phyloP scores from a whole-genome alignment of 1,140 invertebrate genomes.

The Mactra quadrangularis region DNA sequence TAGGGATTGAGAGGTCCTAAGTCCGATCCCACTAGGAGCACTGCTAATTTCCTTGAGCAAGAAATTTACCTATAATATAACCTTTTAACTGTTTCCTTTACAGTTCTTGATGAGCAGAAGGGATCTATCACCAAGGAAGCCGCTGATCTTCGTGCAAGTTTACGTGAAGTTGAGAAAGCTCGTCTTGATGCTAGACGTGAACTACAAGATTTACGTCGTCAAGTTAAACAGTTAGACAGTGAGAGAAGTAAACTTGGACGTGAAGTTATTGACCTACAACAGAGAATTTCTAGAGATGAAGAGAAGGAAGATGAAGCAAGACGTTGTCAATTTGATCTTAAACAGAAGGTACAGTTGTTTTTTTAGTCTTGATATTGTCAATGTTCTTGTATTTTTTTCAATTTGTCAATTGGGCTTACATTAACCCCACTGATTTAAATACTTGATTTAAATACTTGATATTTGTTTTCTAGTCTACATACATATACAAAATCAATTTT shows the following conservation, averaged over 20 bases:
- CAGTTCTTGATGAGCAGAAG: conserved; percentile 91
- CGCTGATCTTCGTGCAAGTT: conserved; percentile 89
- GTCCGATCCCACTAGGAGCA: too few relatives aligned
- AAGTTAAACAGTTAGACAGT: conserved; percentile 83
- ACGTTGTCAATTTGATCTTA: conserved; percentile 81
- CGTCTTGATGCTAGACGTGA: conserved; percentile 84
- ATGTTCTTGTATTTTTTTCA: too few relatives aligned
- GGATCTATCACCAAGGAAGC: conserved; percentile 87
- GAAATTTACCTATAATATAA: background rate
- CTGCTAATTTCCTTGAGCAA: too few relatives aligned
- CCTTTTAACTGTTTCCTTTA: conserved; percentile 16
- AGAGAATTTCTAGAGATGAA: conserved; percentile 89
- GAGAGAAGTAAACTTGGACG: conserved; percentile 82
- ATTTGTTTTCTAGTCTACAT: too few relatives aligned
- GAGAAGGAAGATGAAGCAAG: conserved; percentile 90
- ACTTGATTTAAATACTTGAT: too few relatives aligned
- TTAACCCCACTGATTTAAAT: too few relatives aligned
- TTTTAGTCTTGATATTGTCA: too few relatives aligned
- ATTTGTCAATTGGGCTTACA: too few relatives aligned
- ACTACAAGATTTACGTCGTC: conserved; percentile 82
- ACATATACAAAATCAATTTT: too few relatives aligned
- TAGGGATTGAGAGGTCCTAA: too few relatives aligned
- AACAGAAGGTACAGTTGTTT: conserved; percentile 84
- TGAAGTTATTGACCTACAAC: conserved; percentile 92
- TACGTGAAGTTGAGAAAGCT: conserved; percentile 90